Percentiles rank a stretch among this genome's conserved stretches.
Conservation (phyloP, 2,888 invertebrate genomes). For the Leptinotarsa haldemani region DNA sequence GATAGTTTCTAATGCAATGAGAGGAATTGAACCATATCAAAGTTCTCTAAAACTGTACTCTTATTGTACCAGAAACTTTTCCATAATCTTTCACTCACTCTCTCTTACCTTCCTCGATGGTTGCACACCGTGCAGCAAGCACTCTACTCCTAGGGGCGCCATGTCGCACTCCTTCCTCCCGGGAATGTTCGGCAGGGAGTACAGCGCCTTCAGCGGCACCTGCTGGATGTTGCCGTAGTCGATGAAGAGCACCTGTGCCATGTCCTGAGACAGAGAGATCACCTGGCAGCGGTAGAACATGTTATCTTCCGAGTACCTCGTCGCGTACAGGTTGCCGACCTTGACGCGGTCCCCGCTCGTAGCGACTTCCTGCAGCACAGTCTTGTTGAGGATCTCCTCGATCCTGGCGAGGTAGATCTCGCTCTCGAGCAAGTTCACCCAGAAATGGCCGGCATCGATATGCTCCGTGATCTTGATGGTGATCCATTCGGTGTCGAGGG, state of each 20-base stretch:
- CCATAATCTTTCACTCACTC: background rate
- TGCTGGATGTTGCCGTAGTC: slow-evolving; percentile 79
- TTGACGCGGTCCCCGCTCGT: slow-evolving; percentile 46
- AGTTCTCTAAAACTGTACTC: background rate
- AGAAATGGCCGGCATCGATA: slow-evolving; percentile 76
- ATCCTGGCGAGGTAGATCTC: slow-evolving; percentile 59
- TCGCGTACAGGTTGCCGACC: slow-evolving; percentile 71
- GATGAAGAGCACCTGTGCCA: slow-evolving; percentile 69
- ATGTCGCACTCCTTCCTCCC: slow-evolving; percentile 50
- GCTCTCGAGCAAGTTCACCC: slow-evolving; percentile 71
- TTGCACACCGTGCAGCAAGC: slow-evolving; percentile 76
- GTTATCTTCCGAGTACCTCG: slow-evolving; percentile 68
- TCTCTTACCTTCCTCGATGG: slow-evolving; percentile 71
- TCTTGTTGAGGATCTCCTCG: slow-evolving; percentile 61
- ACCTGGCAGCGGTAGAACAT: slow-evolving; percentile 70
- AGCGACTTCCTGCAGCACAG: slow-evolving; percentile 55
- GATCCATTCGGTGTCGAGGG: slow-evolving; percentile 53
- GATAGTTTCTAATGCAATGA: too few relatives aligned
- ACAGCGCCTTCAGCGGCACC: slow-evolving; percentile 67
- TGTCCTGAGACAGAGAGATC: background rate
- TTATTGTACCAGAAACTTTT: background rate
- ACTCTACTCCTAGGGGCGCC: slow-evolving; percentile 78
- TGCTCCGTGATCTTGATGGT: slow-evolving; percentile 61
- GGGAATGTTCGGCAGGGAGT: slow-evolving; percentile 58
- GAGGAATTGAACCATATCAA: too few relatives aligned